Evolutionary conservation across 2,113 vertebrate species (phyloP), one percentile per base, ranked within the genome.

Genomic region (Fukomys damarensis): DNA sequence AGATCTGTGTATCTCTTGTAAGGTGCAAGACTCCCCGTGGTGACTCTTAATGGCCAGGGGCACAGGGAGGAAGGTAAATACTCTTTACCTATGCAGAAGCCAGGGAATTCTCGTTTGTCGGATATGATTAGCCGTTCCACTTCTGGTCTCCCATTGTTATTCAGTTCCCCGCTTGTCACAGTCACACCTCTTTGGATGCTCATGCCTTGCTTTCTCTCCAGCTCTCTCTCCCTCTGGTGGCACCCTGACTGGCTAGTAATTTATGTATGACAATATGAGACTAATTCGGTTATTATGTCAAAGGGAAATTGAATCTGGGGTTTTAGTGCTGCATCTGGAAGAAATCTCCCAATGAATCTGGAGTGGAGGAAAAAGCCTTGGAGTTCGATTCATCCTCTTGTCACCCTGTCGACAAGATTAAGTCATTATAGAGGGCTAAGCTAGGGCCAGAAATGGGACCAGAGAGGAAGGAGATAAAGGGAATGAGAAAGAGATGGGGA

Each of bases 281-380:
- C 98, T 98, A 98, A 98, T 98, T 99, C 96, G 92, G 98, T 98
- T 98, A 97, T 98, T 98, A 97, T 98, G 98, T 98, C 98, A 98
- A 98, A 97, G 98, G 98, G 98, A 99, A 99, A 98, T 98, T 98
- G 98, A 98, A 98, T 98, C 97, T 96, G 97, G 97, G 98, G 91
- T 97, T 98, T 96, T 96, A 97, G 97, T 97, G 97, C 98, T 68
- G 95, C 98, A 95, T 96, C 98, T 98, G 98, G 97, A 97, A 98
- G 98, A 96, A 98, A 98, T 98, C 98, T 98, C 97, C 98, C 93
- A 93, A 98, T 95, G 98, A 98, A 98, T 98, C 98, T 96, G 94
- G 96, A 98, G 98, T 89, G 92, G 81, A 89, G 96, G 94, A 97
- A 96, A 98, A 95, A 96, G 88, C 92, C 96, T 93, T 58, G 0